Evolutionary conservation across 2,888 invertebrate species (phyloP).

Genomic region (Sylvicola fuscatus): DNA sequence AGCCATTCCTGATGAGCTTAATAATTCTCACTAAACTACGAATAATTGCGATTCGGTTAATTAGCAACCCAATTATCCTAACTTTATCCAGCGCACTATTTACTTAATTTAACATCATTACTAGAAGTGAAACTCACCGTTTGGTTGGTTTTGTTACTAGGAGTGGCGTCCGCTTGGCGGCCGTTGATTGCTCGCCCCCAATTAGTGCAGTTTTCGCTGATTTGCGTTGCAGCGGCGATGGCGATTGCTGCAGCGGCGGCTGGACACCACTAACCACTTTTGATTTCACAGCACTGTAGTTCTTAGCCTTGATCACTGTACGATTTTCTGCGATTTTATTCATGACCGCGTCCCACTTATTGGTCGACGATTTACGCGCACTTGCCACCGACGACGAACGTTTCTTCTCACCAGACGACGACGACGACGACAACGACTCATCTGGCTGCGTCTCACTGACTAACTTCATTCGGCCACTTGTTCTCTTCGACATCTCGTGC

Average conservation of each 20-base stretch:
- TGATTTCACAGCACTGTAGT: conserved; percentile 71
- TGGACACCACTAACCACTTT: conserved; percentile 42
- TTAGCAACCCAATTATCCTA: no score
- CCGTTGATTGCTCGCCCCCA: not conserved
- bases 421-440: conserved; percentile 6
- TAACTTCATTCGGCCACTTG: conserved; percentile 30
- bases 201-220: conserved; percentile 9
- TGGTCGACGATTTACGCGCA: conserved; percentile 12
- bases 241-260: conserved; percentile 9
- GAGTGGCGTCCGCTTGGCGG: no score
- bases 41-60: no score
- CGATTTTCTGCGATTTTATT: conserved; percentile 57
- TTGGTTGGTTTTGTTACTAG: no score
- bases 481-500: conserved; percentile 54
- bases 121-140: no score
- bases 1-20: no score
- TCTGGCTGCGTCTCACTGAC: conserved; percentile 8
- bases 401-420: not conserved
- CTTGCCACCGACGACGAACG: not conserved
- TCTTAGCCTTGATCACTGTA: conserved; percentile 45
- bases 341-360: conserved; percentile 66
- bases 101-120: no score
- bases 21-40: no score
- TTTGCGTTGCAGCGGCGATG: conserved; percentile 15
- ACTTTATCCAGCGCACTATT: no score